Percentiles rank a stretch among this genome's conserved stretches.
phyloP scores from a whole-genome alignment of 2,888 invertebrate genomes.

The Tipula lateralis region DNA sequence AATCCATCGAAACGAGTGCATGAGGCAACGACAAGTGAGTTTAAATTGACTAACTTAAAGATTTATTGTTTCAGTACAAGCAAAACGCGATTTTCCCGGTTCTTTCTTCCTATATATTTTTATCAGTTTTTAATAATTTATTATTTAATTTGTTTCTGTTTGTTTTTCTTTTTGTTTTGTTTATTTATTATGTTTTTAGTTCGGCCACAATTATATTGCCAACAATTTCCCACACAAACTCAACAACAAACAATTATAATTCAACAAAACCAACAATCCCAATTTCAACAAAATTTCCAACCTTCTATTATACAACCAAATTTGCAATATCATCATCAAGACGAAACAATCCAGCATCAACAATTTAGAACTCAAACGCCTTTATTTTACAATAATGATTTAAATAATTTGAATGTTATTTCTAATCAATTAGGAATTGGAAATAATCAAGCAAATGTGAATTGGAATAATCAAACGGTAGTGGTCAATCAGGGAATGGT shows the following conservation, averaged over 20 bases:
- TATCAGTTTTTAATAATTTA: slow-evolving; percentile 14
- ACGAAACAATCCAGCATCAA: slow-evolving; percentile 31
- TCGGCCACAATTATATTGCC: slow-evolving; percentile 31
- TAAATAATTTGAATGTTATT: slow-evolving; percentile 26
- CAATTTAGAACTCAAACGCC: slow-evolving; percentile 28
- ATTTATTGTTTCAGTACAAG: not conserved
- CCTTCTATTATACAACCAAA: slow-evolving; percentile 31
- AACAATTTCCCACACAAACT: slow-evolving; percentile 29
- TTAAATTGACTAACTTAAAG: not conserved
- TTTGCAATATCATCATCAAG: slow-evolving; percentile 27
- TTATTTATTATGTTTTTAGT: not conserved
- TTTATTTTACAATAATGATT: not conserved
- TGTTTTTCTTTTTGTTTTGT: slow-evolving; percentile 27
- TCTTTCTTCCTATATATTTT: not conserved
- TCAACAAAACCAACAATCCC: slow-evolving; percentile 30
- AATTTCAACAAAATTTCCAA: slow-evolving; percentile 20
- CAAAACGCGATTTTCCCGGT: not conserved
- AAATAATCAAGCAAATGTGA: not conserved
- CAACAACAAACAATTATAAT: slow-evolving; percentile 31
- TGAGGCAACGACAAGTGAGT: not conserved
- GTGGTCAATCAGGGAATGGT: not conserved
- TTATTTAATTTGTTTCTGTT: not conserved
- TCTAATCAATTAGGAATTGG: slow-evolving; percentile 26
- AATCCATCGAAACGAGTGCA: slow-evolving; percentile 36
- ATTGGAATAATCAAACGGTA: not conserved